These are phyloP conservation scores for Haliaeetus leucogaster DNA, from an alignment of 2,113 vertebrate species.

Conservation along the genomic window DNA sequence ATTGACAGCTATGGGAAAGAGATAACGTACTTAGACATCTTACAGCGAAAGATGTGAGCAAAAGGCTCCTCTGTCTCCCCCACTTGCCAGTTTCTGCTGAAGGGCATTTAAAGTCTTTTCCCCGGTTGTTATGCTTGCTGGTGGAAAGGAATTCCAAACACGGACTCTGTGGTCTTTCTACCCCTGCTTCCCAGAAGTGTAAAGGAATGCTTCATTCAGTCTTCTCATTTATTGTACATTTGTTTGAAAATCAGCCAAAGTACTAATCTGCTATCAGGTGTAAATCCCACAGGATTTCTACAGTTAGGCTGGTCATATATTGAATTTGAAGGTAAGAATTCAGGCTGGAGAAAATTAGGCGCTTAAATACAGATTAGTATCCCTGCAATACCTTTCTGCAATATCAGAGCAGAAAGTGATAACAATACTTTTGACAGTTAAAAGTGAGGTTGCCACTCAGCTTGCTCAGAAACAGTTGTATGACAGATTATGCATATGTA, in stretches of 20 bases:
- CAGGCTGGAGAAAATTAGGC: neutral
- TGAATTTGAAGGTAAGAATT: conserved; percentile 25
- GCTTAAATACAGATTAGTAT: neutral
- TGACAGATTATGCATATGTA: neutral
- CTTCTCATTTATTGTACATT: neutral
- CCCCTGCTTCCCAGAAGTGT: neutral
- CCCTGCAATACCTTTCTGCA: neutral
- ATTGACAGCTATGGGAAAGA: conserved; percentile 60
- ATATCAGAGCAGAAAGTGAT: neutral
- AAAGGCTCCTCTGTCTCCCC: neutral
- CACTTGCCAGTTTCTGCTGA: conserved; percentile 30
- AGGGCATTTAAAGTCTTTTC: conserved; percentile 58
- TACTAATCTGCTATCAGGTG: neutral
- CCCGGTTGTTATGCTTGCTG: neutral
- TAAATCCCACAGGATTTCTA: neutral
- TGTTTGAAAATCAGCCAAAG: conserved; percentile 10
- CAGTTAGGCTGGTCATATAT: neutral
- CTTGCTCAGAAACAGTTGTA: neutral
- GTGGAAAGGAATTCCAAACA: conserved; percentile 31
- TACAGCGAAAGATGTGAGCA: conserved; percentile 43
- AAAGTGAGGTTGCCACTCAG: neutral
- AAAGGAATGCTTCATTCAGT: conserved; percentile 7
- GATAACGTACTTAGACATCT: conserved; percentile 42
- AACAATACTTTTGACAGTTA: neutral
- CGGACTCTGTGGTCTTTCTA: neutral